Evolutionary conservation across 2,797 vertebrate species (phyloP).

Genomic region (Peromyscus eremicus): DNA sequence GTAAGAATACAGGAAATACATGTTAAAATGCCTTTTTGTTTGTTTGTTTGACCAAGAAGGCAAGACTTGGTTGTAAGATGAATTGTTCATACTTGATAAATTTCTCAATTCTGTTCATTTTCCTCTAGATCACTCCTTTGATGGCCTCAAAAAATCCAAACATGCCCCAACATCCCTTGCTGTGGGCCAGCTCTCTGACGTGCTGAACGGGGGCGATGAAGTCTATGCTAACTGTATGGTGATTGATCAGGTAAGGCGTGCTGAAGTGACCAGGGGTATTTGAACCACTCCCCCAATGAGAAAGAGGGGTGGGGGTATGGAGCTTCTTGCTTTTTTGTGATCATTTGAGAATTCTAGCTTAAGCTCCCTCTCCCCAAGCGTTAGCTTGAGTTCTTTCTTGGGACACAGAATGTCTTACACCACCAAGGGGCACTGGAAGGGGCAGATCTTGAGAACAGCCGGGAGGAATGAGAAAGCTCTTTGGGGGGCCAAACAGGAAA

Average conservation of each 20-base stretch:
- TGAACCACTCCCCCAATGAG: neutral
- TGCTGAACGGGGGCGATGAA: conserved; percentile 93
- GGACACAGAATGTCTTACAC: neutral
- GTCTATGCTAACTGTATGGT: conserved; percentile 90
- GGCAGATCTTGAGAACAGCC: too few relatives aligned
- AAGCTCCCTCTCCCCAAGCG: neutral
- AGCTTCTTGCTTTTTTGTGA: too few relatives aligned
- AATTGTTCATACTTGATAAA: neutral
- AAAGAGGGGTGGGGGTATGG: too few relatives aligned
- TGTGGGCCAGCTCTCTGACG: conserved; percentile 88
- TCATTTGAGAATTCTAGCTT: neutral
- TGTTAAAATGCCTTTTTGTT: neutral
- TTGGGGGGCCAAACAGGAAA: neutral
- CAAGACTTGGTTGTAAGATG: conserved; percentile 61
- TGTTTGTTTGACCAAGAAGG: neutral
- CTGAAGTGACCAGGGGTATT: neutral
- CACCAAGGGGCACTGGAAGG: accelerated
- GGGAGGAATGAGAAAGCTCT: neutral
- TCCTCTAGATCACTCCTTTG: conserved; percentile 89
- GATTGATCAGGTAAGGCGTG: conserved; percentile 86
- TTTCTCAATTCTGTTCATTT: conserved; percentile 36
- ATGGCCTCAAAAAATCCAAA: conserved; percentile 89
- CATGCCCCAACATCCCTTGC: conserved; percentile 88
- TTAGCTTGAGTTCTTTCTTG: neutral
- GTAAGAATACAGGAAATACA: neutral